Percentiles rank a stretch among this genome's conserved stretches.
Conservation (phyloP, 2,888 invertebrate genomes). For the Hartigia nigra region DNA sequence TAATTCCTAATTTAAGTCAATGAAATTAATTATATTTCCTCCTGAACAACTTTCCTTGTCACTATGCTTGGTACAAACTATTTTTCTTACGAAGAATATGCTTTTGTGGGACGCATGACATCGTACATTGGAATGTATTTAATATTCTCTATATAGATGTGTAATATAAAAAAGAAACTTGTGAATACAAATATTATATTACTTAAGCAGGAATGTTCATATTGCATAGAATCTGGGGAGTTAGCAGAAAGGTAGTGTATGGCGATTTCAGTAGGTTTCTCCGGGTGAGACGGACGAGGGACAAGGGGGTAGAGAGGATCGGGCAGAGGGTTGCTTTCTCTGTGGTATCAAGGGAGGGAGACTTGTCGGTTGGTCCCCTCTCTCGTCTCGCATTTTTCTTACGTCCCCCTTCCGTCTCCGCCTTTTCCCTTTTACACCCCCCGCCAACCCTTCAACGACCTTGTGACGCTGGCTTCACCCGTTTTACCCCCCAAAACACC, state of each 20-base stretch:
- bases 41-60: background rate
- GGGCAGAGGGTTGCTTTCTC: background rate
- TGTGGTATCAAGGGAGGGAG: background rate
- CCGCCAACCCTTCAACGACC: background rate
- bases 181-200: background rate
- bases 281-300: background rate
- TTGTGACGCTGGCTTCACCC: background rate
- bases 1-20: background rate
- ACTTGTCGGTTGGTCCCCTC: constrained; percentile 20
- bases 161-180: background rate
- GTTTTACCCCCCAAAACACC: background rate
- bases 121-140: background rate
- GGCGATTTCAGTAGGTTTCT: background rate
- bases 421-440: constrained; percentile 5
- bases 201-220: background rate
- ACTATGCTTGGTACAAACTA: too few relatives aligned
- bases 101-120: background rate
- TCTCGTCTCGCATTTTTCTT: constrained; percentile 52
- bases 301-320: background rate
- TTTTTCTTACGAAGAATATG: too few relatives aligned
- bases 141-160: background rate
- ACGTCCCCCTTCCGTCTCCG: constrained; percentile 41
- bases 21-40: background rate
- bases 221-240: background rate
- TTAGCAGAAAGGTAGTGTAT: background rate